Percentiles rank a stretch among this genome's conserved stretches.
Conservation (phyloP, 1,140 invertebrate genomes). For the Archivesica marissinica region DNA sequence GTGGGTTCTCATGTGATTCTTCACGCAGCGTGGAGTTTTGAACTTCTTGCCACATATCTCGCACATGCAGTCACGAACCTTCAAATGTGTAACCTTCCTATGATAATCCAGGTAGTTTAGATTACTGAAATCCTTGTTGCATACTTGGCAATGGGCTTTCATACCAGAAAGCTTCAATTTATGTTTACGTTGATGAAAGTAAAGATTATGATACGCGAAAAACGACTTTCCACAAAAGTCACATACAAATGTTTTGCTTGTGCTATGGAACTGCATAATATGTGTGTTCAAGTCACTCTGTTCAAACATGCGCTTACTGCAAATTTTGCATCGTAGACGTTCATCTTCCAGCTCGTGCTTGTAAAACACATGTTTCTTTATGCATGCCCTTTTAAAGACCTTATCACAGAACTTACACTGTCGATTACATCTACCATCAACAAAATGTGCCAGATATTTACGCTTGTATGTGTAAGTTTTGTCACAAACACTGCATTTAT, state of each 20-base stretch:
- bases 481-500: background rate
- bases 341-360: background rate
- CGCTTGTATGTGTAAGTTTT: background rate
- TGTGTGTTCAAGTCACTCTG: background rate
- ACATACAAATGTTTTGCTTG: background rate
- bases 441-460: background rate
- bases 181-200: background rate
- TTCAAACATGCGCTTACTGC: background rate
- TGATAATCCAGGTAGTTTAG: background rate
- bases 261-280: background rate
- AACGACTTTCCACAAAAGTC: slow-evolving; percentile 1
- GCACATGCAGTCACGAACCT: background rate
- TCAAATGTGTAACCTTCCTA: background rate
- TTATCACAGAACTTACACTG: slow-evolving; percentile 13
- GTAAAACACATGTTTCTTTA: slow-evolving; percentile 13
- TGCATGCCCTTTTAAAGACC: background rate
- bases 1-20: slow-evolving; percentile 4
- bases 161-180: background rate
- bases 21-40: background rate
- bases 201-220: background rate
- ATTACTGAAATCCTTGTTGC: background rate
- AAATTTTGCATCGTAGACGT: background rate
- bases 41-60: slow-evolving; percentile 18
- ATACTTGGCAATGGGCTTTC: background rate
- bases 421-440: background rate